phyloP scores from a whole-genome alignment of 2,888 invertebrate genomes.

The Maniola hyperantus region DNA sequence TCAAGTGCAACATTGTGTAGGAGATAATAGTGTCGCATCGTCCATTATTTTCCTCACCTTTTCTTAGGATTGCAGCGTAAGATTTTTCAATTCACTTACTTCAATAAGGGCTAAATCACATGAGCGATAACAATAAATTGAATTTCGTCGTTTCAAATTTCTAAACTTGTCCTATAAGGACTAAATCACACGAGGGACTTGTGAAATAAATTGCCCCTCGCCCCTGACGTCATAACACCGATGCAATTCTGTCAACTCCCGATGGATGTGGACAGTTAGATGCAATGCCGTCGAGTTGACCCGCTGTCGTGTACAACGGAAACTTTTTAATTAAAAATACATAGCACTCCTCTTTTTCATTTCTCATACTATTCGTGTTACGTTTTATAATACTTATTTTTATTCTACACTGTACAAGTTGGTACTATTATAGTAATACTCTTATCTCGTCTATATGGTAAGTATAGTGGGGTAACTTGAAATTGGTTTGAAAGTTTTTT shows the following conservation, averaged over 20 bases:
- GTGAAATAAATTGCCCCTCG: background rate
- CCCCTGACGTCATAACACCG: background rate
- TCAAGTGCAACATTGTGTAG: background rate
- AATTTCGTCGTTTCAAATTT: background rate
- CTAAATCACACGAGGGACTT: background rate
- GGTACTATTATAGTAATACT: too few relatives aligned
- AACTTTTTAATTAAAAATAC: too few relatives aligned
- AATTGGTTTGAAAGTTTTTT: too few relatives aligned
- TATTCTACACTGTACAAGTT: too few relatives aligned
- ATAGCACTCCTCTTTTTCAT: too few relatives aligned
- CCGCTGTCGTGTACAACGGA: too few relatives aligned
- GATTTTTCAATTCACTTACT: background rate
- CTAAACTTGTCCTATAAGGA: background rate
- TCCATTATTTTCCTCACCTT: background rate
- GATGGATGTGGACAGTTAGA: background rate
- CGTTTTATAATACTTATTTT: too few relatives aligned
- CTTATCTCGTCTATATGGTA: too few relatives aligned
- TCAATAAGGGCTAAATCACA: background rate
- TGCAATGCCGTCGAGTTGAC: background rate
- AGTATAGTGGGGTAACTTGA: too few relatives aligned
- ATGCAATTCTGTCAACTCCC: background rate
- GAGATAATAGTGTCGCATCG: background rate
- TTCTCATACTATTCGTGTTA: too few relatives aligned
- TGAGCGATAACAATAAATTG: background rate
- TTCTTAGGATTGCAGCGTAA: background rate